Conservation (phyloP, 2,888 invertebrate species). For the Bombylius discolor region DNA sequence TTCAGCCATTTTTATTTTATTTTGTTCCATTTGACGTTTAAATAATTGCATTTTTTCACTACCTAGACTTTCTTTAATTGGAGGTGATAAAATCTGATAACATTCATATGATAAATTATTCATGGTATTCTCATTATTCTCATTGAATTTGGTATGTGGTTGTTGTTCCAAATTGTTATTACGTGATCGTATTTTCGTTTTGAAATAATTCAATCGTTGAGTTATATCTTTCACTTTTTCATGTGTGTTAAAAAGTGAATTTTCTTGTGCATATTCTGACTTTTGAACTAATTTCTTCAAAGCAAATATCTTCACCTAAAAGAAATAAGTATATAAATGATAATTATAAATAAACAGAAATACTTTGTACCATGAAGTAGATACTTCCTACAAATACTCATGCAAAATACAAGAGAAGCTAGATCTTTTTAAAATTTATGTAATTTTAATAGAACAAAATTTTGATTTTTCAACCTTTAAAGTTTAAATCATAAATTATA, state of each 20-base stretch:
- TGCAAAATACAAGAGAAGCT: neutral
- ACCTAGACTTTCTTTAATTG: conserved; percentile 29
- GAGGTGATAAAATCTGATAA: neutral
- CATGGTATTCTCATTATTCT: conserved; percentile 8
- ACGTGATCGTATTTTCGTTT: conserved; percentile 24
- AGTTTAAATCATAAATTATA: neutral
- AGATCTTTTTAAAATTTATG: neutral
- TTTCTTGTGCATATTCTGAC: conserved; percentile 25
- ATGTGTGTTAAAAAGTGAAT: conserved; percentile 24
- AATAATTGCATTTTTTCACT: conserved; percentile 41
- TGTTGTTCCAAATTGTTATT: conserved; percentile 13
- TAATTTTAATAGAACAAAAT: neutral
- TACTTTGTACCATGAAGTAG: no score
- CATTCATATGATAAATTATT: conserved; percentile 2
- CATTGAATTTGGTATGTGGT: neutral
- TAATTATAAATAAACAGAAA: neutral
- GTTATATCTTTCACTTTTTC: conserved; percentile 30
- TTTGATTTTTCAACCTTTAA: neutral
- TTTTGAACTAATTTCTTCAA: conserved; percentile 27
- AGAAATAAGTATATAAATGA: neutral
- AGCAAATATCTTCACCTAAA: conserved; percentile 27
- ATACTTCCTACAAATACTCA: no score
- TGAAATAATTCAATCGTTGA: conserved; percentile 24
- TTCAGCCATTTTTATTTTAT: conserved; percentile 41
- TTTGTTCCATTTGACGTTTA: conserved; percentile 42